Conservation (phyloP, 2,888 invertebrate genomes). For the Drosophila pseudotakahashii region DNA sequence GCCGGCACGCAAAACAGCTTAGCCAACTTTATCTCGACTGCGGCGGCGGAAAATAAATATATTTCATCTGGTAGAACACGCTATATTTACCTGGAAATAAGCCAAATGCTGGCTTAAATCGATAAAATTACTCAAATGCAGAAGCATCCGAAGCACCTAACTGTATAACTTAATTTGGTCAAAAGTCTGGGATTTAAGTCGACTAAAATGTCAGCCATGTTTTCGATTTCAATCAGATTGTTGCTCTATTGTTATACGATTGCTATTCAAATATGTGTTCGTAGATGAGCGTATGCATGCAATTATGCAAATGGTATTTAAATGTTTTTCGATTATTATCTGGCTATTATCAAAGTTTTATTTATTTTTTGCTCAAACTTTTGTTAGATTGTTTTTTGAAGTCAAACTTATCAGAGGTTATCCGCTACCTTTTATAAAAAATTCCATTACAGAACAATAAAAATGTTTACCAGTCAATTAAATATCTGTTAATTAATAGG, state of each 20-base stretch:
- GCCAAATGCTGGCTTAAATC: neutral
- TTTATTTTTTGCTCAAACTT: neutral
- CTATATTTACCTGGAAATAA: neutral
- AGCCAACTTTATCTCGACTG: constrained; percentile 7
- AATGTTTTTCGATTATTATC: constrained; percentile 1
- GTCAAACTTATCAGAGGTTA: neutral
- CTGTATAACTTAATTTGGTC: neutral
- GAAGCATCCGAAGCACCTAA: neutral
- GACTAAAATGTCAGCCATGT: neutral
- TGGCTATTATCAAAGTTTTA: neutral
- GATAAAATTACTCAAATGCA: neutral
- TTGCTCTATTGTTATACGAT: neutral
- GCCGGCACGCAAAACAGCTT: constrained; percentile 8
- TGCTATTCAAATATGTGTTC: neutral
- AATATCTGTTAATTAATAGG: neutral
- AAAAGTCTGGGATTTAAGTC: neutral
- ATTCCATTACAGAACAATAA: neutral
- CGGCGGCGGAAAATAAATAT: neutral
- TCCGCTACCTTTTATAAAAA: neutral
- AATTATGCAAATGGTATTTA: constrained; percentile 17
- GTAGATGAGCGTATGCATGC: neutral
- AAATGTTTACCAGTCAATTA: neutral
- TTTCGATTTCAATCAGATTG: constrained; percentile 4
- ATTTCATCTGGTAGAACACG: neutral
- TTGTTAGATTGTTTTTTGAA: neutral